Conservation (phyloP, 2,888 invertebrate species). For the Leucophora obtusa region DNA sequence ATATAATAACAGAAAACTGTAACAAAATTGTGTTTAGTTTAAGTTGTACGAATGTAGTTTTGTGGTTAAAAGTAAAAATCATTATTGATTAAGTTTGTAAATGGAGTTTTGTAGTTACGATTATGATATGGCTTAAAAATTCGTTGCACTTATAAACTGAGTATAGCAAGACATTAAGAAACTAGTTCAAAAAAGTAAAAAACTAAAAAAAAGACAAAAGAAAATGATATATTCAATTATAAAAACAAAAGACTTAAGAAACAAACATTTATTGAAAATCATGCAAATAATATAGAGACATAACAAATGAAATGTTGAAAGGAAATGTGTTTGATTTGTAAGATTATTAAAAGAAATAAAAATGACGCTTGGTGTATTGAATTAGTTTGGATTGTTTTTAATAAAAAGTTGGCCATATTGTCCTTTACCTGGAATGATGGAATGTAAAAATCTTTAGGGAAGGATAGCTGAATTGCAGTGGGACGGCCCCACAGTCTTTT, state of each 20-base stretch:
- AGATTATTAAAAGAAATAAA: not conserved
- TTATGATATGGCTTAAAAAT: constrained; percentile 46
- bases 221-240: constrained; percentile 29
- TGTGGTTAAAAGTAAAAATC: constrained; percentile 26
- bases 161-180: constrained; percentile 49
- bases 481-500: no score
- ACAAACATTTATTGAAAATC: constrained; percentile 22
- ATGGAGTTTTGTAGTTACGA: constrained; percentile 10
- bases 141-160: constrained; percentile 57
- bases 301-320: not conserved
- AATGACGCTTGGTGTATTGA: no score
- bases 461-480: no score
- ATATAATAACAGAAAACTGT: constrained; percentile 45
- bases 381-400: no score
- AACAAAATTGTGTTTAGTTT: constrained; percentile 23
- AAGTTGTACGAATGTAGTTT: constrained; percentile 47
- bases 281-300: constrained; percentile 23
- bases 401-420: no score
- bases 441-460: no score
- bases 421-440: no score
- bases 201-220: constrained; percentile 31
- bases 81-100: constrained; percentile 48
- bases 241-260: constrained; percentile 57
- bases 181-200: constrained; percentile 44
- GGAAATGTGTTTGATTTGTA: not conserved